phyloP scores from a whole-genome alignment of 2,113 vertebrate genomes.

The Hyperopisus bebe region DNA sequence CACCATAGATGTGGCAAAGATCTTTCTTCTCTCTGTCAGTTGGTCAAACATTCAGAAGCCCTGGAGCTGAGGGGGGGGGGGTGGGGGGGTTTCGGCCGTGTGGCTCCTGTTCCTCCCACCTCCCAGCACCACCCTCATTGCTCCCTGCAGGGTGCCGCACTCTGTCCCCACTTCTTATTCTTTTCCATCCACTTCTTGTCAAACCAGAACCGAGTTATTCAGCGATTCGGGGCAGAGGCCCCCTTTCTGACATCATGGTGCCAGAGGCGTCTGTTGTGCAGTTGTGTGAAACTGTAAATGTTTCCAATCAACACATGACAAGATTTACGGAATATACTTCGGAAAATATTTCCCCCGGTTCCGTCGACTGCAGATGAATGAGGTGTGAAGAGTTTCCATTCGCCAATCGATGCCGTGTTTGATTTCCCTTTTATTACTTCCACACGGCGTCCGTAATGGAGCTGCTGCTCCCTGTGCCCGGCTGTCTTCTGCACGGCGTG shows the following conservation, averaged over 20 bases:
- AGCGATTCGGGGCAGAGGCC: background rate
- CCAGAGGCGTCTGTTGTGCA: background rate
- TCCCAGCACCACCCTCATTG: background rate
- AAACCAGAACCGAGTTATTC: background rate
- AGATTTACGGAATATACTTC: conserved; percentile 1
- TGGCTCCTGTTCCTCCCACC: background rate
- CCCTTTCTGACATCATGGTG: background rate
- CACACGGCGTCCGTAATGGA: background rate
- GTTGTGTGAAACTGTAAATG: background rate
- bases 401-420: background rate
- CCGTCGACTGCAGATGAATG: background rate
- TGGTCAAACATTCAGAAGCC: background rate
- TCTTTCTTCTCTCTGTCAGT: background rate
- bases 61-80: background rate
- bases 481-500: background rate
- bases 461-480: background rate
- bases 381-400: background rate
- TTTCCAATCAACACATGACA: background rate
- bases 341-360: background rate
- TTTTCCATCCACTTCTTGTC: background rate
- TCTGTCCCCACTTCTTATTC: background rate
- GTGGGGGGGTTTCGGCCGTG: background rate
- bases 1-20: background rate
- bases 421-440: background rate
- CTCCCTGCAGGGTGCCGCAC: background rate